Conservation (phyloP, 2,113 vertebrate genomes). For the Aix galericulata region DNA sequence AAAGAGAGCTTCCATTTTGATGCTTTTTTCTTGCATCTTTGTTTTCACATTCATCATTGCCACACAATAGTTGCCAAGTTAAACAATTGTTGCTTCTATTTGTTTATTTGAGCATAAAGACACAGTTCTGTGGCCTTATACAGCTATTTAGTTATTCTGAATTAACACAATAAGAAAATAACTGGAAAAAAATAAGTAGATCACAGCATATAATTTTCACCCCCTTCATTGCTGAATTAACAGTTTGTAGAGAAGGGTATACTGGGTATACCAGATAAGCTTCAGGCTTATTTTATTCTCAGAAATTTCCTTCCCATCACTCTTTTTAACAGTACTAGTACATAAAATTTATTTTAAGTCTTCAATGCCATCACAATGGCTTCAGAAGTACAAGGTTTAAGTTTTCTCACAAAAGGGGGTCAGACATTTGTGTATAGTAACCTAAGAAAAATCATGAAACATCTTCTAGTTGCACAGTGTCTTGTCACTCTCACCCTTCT, state of each 20-base stretch:
- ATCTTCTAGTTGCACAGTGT: neutral
- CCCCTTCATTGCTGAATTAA: conserved; percentile 13
- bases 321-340: neutral
- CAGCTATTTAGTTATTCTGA: conserved; percentile 26
- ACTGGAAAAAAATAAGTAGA: neutral
- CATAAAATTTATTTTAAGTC: neutral
- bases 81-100: conserved; percentile 9
- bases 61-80: neutral
- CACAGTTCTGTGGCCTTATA: neutral
- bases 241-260: neutral
- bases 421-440: neutral
- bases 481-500: neutral
- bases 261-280: neutral
- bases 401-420: neutral
- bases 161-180: conserved; percentile 7
- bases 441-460: neutral
- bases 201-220: neutral
- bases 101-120: conserved; percentile 30
- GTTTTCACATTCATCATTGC: conserved; percentile 3
- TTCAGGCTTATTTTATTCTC: neutral
- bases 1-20: neutral
- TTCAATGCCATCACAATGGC: neutral
- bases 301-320: neutral
- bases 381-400: neutral
- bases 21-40: neutral